Evolutionary conservation across 2,888 invertebrate species (phyloP).

Genomic region (Abscondita cerata): DNA sequence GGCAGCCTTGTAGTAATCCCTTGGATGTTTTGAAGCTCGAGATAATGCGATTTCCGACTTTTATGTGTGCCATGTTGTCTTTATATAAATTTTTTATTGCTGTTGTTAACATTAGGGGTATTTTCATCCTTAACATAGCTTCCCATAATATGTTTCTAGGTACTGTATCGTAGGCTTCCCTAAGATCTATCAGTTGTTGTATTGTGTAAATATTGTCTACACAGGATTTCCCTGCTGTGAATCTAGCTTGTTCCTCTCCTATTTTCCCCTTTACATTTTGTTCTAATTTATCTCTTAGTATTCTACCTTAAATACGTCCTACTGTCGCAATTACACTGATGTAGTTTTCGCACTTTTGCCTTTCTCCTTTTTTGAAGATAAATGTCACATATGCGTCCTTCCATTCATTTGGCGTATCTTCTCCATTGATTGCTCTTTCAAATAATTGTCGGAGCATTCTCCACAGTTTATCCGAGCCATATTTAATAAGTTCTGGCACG

Average conservation of each 20-base stretch:
- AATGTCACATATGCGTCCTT: not conserved
- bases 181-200: slow-evolving; percentile 11
- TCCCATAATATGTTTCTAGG: slow-evolving; percentile 13
- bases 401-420: not conserved
- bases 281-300: slow-evolving; percentile 6
- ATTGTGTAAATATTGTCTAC: not conserved
- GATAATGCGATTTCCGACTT: not conserved
- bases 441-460: not conserved
- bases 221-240: not conserved
- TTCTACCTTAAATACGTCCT: not conserved
- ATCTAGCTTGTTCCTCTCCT: not conserved
- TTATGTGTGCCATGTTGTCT: not conserved
- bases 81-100: slow-evolving; percentile 6
- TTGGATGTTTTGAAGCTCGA: slow-evolving; percentile 3
- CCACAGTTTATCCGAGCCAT: not conserved
- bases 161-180: slow-evolving; percentile 10
- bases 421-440: not conserved
- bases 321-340: not conserved
- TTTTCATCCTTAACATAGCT: slow-evolving; percentile 4
- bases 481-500: not conserved
- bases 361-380: not conserved
- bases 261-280: not conserved
- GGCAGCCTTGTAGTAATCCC: slow-evolving; percentile 10
- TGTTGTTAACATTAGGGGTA: not conserved
- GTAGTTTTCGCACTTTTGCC: not conserved